Percentiles rank a stretch among this genome's conserved stretches.
Conservation (phyloP, 2,797 vertebrate genomes). For the Siniperca obscura region DNA sequence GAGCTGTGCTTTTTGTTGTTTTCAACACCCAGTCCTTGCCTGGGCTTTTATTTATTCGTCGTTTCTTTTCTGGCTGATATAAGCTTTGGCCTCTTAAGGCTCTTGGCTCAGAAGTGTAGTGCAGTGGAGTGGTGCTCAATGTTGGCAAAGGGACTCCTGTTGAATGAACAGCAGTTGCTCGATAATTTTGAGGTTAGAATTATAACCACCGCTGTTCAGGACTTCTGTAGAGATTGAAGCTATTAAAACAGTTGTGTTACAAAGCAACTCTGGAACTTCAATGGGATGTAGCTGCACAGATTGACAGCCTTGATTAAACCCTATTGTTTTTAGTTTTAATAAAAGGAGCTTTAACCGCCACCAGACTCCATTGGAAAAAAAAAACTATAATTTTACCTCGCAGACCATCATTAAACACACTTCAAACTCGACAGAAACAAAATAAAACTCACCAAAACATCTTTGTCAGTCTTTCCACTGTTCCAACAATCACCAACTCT, state of each 20-base stretch:
- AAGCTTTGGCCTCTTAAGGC: slow-evolving; percentile 59
- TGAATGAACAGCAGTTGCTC: slow-evolving; percentile 63
- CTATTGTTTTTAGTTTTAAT: slow-evolving; percentile 10
- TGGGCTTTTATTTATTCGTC: slow-evolving; percentile 55
- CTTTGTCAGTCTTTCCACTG: too few species aligned
- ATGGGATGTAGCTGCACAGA: slow-evolving; percentile 16
- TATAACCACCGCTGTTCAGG: slow-evolving; percentile 7
- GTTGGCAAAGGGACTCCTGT: slow-evolving; percentile 49
- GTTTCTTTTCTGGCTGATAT: slow-evolving; percentile 61
- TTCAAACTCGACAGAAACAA: too few species aligned
- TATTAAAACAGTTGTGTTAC: slow-evolving; percentile 24
- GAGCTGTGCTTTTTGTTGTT: slow-evolving; percentile 63
- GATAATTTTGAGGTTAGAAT: slow-evolving; percentile 40
- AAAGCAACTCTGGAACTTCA: slow-evolving; percentile 2
- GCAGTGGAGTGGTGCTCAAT: slow-evolving; percentile 67
- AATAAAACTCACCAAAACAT: too few species aligned
- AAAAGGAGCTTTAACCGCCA: too few species aligned
- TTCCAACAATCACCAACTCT: too few species aligned
- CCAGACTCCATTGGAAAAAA: too few species aligned
- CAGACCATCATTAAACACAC: too few species aligned
- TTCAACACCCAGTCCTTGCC: slow-evolving; percentile 42
- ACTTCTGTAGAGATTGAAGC: slow-evolving; percentile 1
- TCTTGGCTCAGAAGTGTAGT: slow-evolving; percentile 65
- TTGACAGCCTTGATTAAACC: slow-evolving; percentile 18
- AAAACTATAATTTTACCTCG: too few species aligned